Conservation (phyloP, 2,888 invertebrate species). For the Calliopum simillimum region DNA sequence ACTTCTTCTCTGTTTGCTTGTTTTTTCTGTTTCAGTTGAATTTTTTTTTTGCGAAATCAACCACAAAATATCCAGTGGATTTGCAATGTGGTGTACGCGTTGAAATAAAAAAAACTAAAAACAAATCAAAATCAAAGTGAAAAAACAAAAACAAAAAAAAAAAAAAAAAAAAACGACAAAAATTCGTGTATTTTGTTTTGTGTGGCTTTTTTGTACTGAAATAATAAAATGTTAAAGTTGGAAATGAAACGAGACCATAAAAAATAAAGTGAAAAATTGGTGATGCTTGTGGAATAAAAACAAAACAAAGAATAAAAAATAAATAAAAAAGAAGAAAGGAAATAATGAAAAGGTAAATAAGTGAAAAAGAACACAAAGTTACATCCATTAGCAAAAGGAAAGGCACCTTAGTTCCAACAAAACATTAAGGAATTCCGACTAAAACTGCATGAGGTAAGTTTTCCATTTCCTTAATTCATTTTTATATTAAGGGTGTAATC, state of each 20-base stretch:
- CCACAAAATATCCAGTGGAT: conserved; percentile 5
- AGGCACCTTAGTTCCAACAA: too few relatives aligned
- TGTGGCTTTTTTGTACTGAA: not conserved
- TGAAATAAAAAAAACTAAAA: not conserved
- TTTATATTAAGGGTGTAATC: too few relatives aligned
- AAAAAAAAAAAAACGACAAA: not conserved
- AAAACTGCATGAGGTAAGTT: too few relatives aligned
- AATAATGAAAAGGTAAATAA: not conserved
- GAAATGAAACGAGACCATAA: not conserved
- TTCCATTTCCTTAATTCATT: too few relatives aligned
- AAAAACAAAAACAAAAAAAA: not conserved
- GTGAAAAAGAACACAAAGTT: not conserved
- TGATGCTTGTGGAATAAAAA: too few relatives aligned
- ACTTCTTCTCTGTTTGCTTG: too few relatives aligned
- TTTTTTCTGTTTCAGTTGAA: conserved; percentile 5
- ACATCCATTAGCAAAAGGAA: too few relatives aligned
- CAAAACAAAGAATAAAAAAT: not conserved
- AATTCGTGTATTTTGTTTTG: not conserved
- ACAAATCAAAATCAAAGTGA: too few relatives aligned
- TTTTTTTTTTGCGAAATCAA: not conserved
- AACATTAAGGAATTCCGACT: too few relatives aligned
- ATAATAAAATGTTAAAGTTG: conserved; percentile 11
- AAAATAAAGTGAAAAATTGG: not conserved
- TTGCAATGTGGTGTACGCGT: not conserved
- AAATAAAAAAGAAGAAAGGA: too few relatives aligned